These are phyloP conservation scores for Cettia cetti DNA, from an alignment of 2,113 vertebrate genomes.

Conservation along the genomic window DNA sequence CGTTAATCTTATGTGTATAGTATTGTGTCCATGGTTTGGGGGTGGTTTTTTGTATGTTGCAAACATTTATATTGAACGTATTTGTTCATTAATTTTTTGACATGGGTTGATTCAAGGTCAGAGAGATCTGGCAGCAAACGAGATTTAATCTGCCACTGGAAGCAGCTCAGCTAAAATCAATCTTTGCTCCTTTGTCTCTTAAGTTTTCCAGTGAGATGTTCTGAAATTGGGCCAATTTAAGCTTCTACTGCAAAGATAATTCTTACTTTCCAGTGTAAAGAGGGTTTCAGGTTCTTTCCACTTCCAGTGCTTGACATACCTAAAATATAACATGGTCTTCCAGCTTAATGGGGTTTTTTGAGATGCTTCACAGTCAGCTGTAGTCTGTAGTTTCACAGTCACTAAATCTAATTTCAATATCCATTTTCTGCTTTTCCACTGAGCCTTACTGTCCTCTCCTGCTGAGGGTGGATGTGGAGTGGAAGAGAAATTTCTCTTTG, in stretches of 20 bases:
- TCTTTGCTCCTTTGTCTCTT: neutral
- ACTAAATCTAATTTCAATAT: neutral
- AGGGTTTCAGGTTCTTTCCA: neutral
- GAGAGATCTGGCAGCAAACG: neutral
- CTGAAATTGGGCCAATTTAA: neutral
- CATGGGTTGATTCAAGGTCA: conserved; percentile 4
- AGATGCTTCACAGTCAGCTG: neutral
- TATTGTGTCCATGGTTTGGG: neutral
- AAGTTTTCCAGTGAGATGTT: neutral
- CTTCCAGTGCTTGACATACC: neutral
- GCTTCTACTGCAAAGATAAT: neutral
- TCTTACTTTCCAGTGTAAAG: neutral
- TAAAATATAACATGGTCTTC: neutral
- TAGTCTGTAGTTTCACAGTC: neutral
- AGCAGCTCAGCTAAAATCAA: neutral
- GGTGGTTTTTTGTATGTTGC: neutral
- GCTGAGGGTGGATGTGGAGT: neutral
- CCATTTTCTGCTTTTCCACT: neutral
- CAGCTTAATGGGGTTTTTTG: neutral
- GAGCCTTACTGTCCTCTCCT: neutral
- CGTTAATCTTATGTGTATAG: neutral
- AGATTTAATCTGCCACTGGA: neutral
- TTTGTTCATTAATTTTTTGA: neutral
- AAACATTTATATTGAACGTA: neutral
- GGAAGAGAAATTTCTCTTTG: neutral